A percentile compares a stretch with the other conserved stretches of the same genome.
phyloP scores from a whole-genome alignment of 2,797 vertebrate species.

The Rhinichthys osculus region DNA sequence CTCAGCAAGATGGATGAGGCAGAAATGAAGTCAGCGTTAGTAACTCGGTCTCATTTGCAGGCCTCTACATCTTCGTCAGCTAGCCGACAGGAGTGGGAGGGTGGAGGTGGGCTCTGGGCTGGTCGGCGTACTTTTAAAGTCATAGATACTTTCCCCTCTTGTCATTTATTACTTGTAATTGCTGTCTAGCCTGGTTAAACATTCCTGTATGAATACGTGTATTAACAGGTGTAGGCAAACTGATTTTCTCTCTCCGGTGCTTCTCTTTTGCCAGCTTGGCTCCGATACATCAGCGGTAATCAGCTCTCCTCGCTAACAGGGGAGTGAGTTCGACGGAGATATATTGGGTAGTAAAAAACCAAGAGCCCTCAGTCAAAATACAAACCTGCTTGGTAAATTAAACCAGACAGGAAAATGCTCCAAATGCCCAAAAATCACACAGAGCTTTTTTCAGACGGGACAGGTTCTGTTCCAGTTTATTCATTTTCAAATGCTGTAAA shows the following conservation, averaged over 20 bases:
- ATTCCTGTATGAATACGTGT: conserved; percentile 18
- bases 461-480: conserved; percentile 32
- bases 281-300: conserved; percentile 23
- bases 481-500: conserved; percentile 37
- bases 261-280: not conserved
- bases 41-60: conserved; percentile 30
- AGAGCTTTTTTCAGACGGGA: not conserved
- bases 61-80: conserved; percentile 40
- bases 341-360: conserved; percentile 3
- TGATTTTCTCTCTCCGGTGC: not conserved
- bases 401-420: conserved; percentile 27
- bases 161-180: conserved; percentile 43
- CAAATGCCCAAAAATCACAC: conserved; percentile 17
- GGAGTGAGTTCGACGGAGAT: not conserved
- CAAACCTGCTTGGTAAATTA: conserved; percentile 20
- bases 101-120: conserved; percentile 10
- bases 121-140: not conserved
- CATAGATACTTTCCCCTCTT: conserved; percentile 31
- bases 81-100: conserved; percentile 13
- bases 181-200: conserved; percentile 46
- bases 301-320: conserved; percentile 1
- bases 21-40: conserved; percentile 38
- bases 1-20: conserved; percentile 39
- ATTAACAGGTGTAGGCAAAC: conserved; percentile 13
- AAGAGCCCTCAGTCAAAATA: conserved; percentile 2